Conservation (phyloP, 2,797 vertebrate genomes). For the Protosalanx chinensis region DNA sequence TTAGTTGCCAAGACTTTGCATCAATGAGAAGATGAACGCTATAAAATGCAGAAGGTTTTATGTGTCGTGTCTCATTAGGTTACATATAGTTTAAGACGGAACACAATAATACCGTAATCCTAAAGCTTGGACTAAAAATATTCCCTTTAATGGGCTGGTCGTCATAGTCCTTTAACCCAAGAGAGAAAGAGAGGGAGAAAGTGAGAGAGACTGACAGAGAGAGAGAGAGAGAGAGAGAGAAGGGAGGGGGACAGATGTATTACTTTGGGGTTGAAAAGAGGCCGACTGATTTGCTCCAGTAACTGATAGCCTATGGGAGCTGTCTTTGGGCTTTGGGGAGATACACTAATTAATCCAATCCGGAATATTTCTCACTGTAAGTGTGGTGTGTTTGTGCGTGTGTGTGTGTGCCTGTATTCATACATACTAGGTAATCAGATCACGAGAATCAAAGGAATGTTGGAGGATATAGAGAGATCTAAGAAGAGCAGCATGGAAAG, state of each 20-base stretch:
- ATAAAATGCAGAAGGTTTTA: too few relatives aligned
- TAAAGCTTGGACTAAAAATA: background rate
- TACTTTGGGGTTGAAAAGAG: slow-evolving; percentile 33
- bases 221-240: background rate
- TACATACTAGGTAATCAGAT: slow-evolving; percentile 23
- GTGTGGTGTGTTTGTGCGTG: background rate
- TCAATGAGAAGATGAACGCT: too few relatives aligned
- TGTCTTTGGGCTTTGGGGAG: slow-evolving; percentile 35
- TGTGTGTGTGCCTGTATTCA: slow-evolving; percentile 7
- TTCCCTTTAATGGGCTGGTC: background rate
- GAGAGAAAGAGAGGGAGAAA: background rate
- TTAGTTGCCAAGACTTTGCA: background rate
- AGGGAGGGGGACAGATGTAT: slow-evolving; percentile 51
- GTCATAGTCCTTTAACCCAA: background rate
- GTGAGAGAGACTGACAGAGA: slow-evolving; percentile 1
- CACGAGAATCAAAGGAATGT: slow-evolving; percentile 14
- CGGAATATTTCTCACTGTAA: slow-evolving; percentile 10
- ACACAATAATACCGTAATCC: background rate
- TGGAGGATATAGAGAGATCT: background rate
- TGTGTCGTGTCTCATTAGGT: too few relatives aligned
- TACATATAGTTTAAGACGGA: background rate
- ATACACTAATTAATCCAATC: slow-evolving; percentile 43
- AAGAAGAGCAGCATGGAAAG: background rate
- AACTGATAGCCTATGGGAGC: slow-evolving; percentile 46
- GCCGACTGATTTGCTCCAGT: slow-evolving; percentile 30